Evolutionary conservation across 1,140 invertebrate species (phyloP).

Genomic region (Saccostrea echinata): DNA sequence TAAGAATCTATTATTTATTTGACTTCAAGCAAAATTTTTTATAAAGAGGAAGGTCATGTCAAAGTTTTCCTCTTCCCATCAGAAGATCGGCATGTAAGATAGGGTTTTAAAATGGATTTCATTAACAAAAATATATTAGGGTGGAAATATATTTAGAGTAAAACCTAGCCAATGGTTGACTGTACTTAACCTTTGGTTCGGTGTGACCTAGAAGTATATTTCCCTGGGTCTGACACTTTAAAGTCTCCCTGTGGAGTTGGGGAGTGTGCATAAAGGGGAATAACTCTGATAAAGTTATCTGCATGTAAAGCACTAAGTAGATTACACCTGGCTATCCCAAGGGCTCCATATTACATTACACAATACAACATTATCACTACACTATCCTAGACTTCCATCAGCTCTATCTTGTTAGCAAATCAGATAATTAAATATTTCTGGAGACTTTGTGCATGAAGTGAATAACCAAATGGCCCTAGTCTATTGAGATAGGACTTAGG

Average conservation of each 20-base stretch:
- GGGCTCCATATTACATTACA: slow-evolving; percentile 15
- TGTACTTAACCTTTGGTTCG: not conserved
- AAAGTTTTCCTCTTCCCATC: not conserved
- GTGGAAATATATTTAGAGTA: not conserved
- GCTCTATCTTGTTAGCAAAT: not conserved
- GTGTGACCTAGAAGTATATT: not conserved
- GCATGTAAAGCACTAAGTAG: not conserved
- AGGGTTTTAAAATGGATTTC: not conserved
- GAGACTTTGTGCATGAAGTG: slow-evolving; percentile 13
- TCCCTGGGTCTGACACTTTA: not conserved
- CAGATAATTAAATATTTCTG: slow-evolving; percentile 38
- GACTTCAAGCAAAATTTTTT: not conserved
- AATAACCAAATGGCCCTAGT: not conserved
- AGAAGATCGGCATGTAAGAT: not conserved
- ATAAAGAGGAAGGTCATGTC: not conserved
- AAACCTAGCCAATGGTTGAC: not conserved
- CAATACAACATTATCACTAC: slow-evolving; percentile 14
- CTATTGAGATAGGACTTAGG: not conserved
- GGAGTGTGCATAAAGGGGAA: slow-evolving; percentile 6
- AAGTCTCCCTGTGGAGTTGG: not conserved
- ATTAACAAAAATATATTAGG: not conserved
- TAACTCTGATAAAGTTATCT: not conserved
- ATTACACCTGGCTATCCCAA: slow-evolving; percentile 19
- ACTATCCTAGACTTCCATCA: slow-evolving; percentile 4
- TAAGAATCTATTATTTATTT: not conserved